phyloP scores from a whole-genome alignment of 1,140 invertebrate genomes.

The Bombus haemorrhoidalis region DNA sequence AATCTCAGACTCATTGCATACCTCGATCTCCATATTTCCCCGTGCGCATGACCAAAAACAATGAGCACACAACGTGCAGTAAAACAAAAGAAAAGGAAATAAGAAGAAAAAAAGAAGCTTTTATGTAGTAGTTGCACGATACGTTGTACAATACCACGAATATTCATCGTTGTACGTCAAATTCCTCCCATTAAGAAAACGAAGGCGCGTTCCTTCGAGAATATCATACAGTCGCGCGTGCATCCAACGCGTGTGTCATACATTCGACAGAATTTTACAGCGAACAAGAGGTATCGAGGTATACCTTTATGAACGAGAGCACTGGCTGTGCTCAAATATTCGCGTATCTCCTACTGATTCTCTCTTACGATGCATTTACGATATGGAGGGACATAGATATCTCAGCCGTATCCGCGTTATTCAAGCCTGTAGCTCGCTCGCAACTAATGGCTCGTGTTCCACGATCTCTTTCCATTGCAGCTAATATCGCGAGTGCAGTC shows the following conservation, averaged over 20 bases:
- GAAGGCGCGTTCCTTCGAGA: not conserved
- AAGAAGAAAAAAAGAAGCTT: not conserved
- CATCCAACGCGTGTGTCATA: not conserved
- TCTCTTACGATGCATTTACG: slow-evolving; percentile 2
- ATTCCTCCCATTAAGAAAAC: not conserved
- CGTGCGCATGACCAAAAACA: not conserved
- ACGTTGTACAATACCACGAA: not conserved
- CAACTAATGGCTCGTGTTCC: not conserved
- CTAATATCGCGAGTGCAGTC: slow-evolving; percentile 37
- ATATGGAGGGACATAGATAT: slow-evolving; percentile 3
- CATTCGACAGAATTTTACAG: not conserved
- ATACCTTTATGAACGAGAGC: slow-evolving; percentile 27
- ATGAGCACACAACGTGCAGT: not conserved
- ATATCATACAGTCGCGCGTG: not conserved
- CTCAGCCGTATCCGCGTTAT: not conserved
- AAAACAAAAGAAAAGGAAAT: not conserved
- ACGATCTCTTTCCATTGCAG: not conserved
- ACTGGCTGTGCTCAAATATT: not conserved
- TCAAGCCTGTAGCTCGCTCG: not conserved
- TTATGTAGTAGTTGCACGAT: not conserved
- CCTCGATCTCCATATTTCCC: not conserved
- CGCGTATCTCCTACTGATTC: not conserved
- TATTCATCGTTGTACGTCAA: not conserved
- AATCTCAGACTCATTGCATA: not conserved
- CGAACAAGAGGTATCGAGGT: slow-evolving; percentile 8